phyloP scores from a whole-genome alignment of 2,113 vertebrate genomes.

The Perca flavescens region DNA sequence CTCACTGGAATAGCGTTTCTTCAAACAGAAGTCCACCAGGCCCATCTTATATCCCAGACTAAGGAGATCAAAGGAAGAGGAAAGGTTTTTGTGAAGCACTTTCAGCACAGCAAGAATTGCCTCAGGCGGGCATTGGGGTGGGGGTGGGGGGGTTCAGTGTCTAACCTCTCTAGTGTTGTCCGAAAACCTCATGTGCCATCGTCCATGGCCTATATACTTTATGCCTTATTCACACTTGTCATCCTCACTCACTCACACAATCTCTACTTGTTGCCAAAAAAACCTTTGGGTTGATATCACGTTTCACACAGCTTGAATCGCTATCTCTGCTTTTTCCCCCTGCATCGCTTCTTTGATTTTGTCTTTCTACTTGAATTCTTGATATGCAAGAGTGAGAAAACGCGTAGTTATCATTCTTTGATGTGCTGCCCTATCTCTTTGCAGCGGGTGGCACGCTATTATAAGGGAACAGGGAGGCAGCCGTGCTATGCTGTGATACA shows the following conservation, averaged over 20 bases:
- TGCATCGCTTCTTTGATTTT: constrained; percentile 53
- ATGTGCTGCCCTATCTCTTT: constrained; percentile 42
- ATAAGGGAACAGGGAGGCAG: constrained; percentile 37
- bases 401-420: constrained; percentile 56
- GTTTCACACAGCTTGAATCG: constrained; percentile 56
- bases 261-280: constrained; percentile 76
- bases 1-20: constrained; percentile 32
- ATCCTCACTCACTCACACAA: constrained; percentile 38
- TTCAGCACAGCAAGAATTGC: constrained; percentile 40
- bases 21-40: constrained; percentile 47
- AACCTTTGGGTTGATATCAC: constrained; percentile 36
- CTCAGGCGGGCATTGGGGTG: constrained; percentile 24
- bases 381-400: constrained; percentile 81
- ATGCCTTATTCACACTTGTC: constrained; percentile 65
- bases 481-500: constrained; percentile 17
- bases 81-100: constrained; percentile 53
- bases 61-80: constrained; percentile 53
- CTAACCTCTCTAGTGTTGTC: constrained; percentile 45
- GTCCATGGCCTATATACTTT: constrained; percentile 60
- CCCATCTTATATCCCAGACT: constrained; percentile 42
- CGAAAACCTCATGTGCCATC: constrained; percentile 60
- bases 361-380: constrained; percentile 85
- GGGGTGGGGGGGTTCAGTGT: constrained; percentile 19
- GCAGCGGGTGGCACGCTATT: constrained; percentile 36
- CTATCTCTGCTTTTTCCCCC: constrained; percentile 8